A percentile compares a stretch with the other conserved stretches of the same genome.
phyloP scores from a whole-genome alignment of 2,888 invertebrate species.

The Eudemis profundana region DNA sequence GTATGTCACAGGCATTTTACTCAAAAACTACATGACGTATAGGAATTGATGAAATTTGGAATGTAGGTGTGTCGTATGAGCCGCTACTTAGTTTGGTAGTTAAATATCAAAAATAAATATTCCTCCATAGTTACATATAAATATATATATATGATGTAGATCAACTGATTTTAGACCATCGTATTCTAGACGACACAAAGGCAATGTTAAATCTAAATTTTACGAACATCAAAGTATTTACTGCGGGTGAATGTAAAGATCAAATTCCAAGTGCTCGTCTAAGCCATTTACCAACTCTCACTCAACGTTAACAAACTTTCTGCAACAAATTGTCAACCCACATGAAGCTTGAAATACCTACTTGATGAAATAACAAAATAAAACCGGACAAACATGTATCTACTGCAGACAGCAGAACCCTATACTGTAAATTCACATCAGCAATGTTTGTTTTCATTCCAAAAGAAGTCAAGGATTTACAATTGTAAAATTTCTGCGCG shows the following conservation, averaged over 20 bases:
- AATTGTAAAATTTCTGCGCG: conserved; percentile 30
- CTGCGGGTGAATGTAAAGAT: background rate
- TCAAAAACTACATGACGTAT: too few relatives aligned
- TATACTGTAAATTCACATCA: background rate
- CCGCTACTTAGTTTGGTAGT: too few relatives aligned
- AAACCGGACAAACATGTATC: background rate
- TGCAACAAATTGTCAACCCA: conserved; percentile 15
- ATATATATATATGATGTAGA: too few relatives aligned
- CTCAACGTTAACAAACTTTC: conserved; percentile 14
- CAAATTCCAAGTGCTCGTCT: background rate
- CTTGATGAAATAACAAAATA: background rate
- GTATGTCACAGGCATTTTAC: too few relatives aligned
- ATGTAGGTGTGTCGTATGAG: too few relatives aligned
- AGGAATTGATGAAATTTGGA: too few relatives aligned
- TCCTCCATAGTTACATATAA: too few relatives aligned
- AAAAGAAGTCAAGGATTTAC: conserved; percentile 13
- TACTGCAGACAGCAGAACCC: background rate
- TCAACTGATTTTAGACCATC: too few relatives aligned
- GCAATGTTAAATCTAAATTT: too few relatives aligned
- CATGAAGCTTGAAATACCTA: background rate
- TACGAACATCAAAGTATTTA: background rate
- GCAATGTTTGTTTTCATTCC: conserved; percentile 12
- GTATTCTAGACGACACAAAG: too few relatives aligned
- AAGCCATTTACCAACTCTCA: conserved; percentile 10
- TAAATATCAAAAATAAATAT: too few relatives aligned